Base-by-base conservation (phyloP, 2,797 vertebrate genomes). In the Buceros bicornis region DNA sequence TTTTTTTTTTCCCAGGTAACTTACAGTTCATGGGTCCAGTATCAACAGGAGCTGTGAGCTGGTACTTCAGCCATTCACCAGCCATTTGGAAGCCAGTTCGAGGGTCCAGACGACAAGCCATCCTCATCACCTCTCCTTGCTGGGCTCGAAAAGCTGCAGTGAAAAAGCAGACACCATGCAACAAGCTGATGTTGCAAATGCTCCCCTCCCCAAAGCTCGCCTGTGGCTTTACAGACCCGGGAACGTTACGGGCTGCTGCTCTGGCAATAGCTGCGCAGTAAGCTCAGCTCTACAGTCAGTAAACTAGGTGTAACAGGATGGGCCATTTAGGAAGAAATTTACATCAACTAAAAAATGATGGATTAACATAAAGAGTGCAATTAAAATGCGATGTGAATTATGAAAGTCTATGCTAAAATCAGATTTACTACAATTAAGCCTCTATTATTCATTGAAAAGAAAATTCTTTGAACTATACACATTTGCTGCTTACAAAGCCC, bases 71-170 rank as follows among this genome's bases (percentile, higher is more conserved):
- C 99, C 99, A 99, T 61, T 99, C 99, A 3, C 98, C 98, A 54
- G 99, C 99, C 94, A 99, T 99, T 89, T 98, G 98, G 96, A 99
- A 99, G 80, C 99, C 99, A 80, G 99, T 98, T 21, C 98, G 97
- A 20, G 99, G 99, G 89, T 98, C 98, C 60, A 99, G 97, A 74
- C 98, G 99, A 97, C 99, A 99, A 1, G 99, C 98, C 64, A 97
- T 97, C 85, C 99, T 99, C 95, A 99, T 97, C 76, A 99, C 98
- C 42, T 99, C 99, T 56, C 99, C 99, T 89, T 99, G 99, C 92
- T 99, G 99, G 12, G 99, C 98, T 95, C 99, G 98, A 95, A 99
- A 99, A 85, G 99, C 99, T 99, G 97, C 62, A 88, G 87, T 66
- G 53, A 48, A 82, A 72, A 94, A 80, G 7, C 29, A 80, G 43